A percentile compares a stretch with the other conserved stretches of the same genome.
Evolutionary conservation across 1,140 invertebrate species (phyloP).

Genomic region (Eriocheir sinensis): DNA sequence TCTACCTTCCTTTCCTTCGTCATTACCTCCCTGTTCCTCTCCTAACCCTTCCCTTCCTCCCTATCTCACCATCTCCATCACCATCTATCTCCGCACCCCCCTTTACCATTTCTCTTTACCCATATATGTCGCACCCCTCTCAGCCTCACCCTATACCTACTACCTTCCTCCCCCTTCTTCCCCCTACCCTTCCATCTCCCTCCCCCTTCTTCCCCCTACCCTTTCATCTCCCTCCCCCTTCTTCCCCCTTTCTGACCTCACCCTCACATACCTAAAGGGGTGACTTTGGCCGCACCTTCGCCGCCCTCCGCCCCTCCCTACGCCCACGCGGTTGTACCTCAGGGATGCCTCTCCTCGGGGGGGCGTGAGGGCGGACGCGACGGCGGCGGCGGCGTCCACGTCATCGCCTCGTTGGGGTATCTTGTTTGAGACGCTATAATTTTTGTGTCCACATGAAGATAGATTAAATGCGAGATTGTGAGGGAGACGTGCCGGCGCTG

Average conservation of each 20-base stretch:
- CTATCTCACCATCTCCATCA: background rate
- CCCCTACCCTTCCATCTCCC: background rate
- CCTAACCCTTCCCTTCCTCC: background rate
- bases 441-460: background rate
- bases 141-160: background rate
- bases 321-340: background rate
- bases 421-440: constrained; percentile 15
- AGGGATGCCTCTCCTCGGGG: background rate
- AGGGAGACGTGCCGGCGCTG: background rate
- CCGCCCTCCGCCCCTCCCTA: background rate
- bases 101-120: background rate
- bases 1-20: background rate
- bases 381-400: background rate
- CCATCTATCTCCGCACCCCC: background rate
- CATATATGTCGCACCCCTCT: background rate
- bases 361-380: background rate
- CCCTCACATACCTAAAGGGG: background rate
- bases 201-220: background rate
- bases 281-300: constrained; percentile 18
- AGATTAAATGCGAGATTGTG: background rate
- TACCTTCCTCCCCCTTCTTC: background rate
- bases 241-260: background rate
- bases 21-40: background rate
- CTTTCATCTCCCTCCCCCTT: background rate
- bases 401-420: background rate